Percentiles rank a stretch among this genome's conserved stretches.
Evolutionary conservation across 2,113 vertebrate species (phyloP).

Genomic region (Mustela nigripes): DNA sequence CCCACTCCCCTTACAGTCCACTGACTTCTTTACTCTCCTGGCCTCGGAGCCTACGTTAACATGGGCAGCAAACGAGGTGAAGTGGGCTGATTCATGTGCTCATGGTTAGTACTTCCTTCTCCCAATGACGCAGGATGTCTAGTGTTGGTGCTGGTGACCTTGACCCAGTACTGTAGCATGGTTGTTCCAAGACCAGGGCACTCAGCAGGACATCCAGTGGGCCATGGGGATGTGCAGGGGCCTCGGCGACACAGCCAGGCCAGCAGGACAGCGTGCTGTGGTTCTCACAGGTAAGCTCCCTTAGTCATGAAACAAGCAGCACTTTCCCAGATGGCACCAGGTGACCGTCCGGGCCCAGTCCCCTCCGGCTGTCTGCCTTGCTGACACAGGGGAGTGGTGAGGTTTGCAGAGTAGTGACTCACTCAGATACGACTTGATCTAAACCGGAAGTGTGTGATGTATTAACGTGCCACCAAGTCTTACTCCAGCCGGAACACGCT

Average conservation of each 20-base stretch:
- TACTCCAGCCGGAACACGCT: fast-evolving
- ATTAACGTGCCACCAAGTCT: neutral
- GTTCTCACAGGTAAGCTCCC: neutral
- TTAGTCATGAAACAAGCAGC: neutral
- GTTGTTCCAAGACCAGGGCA: too few relatives aligned
- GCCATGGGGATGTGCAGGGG: too few relatives aligned
- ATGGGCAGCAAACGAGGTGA: neutral
- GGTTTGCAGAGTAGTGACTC: neutral
- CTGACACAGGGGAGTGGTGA: neutral
- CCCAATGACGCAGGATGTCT: neutral
- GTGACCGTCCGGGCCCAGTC: neutral
- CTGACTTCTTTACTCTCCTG: neutral
- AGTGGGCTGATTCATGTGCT: too few relatives aligned
- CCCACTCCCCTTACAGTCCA: neutral
- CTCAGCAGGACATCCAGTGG: fast-evolving
- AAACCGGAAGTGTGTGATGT: too few relatives aligned
- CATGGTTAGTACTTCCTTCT: neutral
- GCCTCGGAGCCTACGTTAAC: neutral
- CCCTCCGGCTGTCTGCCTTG: neutral
- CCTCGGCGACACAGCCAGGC: too few relatives aligned
- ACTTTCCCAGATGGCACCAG: fast-evolving
- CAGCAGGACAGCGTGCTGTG: fast-evolving
- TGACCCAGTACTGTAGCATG: neutral
- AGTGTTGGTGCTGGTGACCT: neutral
- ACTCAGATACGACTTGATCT: neutral